Conservation (phyloP, 1,140 invertebrate species). For the Acyrthosiphon pisum region DNA sequence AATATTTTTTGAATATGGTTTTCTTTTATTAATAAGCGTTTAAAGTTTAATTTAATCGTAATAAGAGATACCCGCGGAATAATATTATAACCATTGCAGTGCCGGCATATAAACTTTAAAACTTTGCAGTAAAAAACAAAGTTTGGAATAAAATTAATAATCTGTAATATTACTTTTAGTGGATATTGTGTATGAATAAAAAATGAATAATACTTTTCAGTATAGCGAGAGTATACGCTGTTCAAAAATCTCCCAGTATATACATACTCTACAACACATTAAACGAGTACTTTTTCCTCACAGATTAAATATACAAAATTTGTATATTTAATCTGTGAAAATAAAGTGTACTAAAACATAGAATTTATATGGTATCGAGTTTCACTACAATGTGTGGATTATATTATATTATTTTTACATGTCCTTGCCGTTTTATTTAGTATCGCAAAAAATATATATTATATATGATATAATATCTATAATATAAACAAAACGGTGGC, state of each 20-base stretch:
- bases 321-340: not conserved
- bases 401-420: not conserved
- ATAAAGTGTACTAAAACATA: not conserved
- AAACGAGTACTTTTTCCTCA: no score
- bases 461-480: no score
- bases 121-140: not conserved
- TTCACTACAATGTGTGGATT: not conserved
- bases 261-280: not conserved
- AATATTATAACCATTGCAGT: not conserved
- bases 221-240: not conserved
- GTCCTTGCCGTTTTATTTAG: not conserved
- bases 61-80: not conserved
- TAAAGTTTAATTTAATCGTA: not conserved
- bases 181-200: not conserved
- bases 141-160: not conserved
- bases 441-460: no score
- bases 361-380: not conserved
- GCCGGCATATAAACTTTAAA: not conserved
- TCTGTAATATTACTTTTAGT: not conserved
- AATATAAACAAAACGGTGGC: no score
- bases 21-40: not conserved
- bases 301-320: no score
- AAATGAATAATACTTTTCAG: conserved; percentile 4
- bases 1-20: not conserved
- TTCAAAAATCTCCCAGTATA: not conserved